Percentiles rank a stretch among this genome's conserved stretches.
Evolutionary conservation across 2,797 vertebrate genomes (phyloP).

Genomic region (Falco rusticolus): DNA sequence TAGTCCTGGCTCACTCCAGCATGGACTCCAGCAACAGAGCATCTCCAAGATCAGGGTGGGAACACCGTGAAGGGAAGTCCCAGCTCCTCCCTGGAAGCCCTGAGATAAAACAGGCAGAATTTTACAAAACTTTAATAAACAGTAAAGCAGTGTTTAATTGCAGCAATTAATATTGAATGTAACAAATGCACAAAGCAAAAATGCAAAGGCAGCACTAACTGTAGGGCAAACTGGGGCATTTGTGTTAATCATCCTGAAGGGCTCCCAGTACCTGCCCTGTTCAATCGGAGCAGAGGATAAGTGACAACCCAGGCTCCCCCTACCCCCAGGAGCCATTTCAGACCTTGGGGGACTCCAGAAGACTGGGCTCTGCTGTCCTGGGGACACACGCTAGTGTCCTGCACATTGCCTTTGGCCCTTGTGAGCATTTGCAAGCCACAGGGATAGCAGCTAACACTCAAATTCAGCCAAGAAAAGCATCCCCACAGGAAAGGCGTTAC

Average conservation of each 20-base stretch:
- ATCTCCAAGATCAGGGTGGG: background rate
- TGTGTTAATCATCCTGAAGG: background rate
- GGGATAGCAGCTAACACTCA: background rate
- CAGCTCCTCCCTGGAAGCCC: background rate
- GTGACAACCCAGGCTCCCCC: background rate
- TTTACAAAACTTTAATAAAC: background rate
- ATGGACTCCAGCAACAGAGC: background rate
- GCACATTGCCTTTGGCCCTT: background rate
- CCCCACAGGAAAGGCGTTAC: background rate
- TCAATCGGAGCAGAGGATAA: background rate
- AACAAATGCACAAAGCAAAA: background rate
- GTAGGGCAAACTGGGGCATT: background rate
- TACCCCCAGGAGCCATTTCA: background rate
- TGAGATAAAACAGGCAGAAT: background rate
- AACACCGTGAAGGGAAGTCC: accelerated
- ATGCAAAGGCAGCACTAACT: background rate
- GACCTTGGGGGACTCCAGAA: background rate
- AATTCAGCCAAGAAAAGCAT: background rate
- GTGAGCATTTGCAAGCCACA: background rate
- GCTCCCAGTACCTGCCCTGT: accelerated
- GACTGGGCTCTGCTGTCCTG: background rate
- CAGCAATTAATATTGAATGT: background rate
- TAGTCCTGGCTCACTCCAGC: background rate
- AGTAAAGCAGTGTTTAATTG: background rate
- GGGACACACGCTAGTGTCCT: background rate